A percentile compares a stretch with the other conserved stretches of the same genome.
Evolutionary conservation across 2,888 invertebrate genomes (phyloP).

Genomic region (Sarcophaga subvicina): DNA sequence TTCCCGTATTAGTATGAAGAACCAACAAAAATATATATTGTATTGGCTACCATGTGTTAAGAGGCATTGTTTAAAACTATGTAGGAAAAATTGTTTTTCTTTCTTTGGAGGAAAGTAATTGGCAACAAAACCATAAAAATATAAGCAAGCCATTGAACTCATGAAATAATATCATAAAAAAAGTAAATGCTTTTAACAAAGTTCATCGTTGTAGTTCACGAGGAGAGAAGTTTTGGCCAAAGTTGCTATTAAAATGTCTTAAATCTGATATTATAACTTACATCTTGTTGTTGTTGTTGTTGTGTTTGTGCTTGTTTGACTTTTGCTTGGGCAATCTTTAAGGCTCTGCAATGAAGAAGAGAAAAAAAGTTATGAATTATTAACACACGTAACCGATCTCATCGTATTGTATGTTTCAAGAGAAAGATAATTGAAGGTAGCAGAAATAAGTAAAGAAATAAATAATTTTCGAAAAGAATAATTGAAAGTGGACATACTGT

Average conservation of each 20-base stretch:
- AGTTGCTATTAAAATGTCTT: neutral
- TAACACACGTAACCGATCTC: neutral
- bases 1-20: too few species aligned
- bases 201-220: too few species aligned
- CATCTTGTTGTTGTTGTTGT: conserved; percentile 86
- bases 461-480: neutral
- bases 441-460: neutral
- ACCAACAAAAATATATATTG: too few species aligned
- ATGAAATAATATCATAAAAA: too few species aligned
- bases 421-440: neutral
- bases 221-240: neutral
- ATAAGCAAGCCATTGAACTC: too few species aligned
- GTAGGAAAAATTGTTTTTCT: too few species aligned
- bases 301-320: conserved; percentile 91
- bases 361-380: conserved; percentile 18
- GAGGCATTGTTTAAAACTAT: too few species aligned
- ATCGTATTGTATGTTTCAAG: too few species aligned
- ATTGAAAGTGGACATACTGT: conserved; percentile 86
- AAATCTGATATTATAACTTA: conserved; percentile 70
- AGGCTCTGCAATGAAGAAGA: conserved; percentile 85
- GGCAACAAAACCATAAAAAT: too few species aligned
- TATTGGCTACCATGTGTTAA: too few species aligned
- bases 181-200: too few species aligned
- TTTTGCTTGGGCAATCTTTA: conserved; percentile 95
- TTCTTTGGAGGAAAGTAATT: too few species aligned